These are phyloP conservation scores for Mustela lutreola DNA, from an alignment of 2,113 vertebrate genomes.

Conservation along the genomic window DNA sequence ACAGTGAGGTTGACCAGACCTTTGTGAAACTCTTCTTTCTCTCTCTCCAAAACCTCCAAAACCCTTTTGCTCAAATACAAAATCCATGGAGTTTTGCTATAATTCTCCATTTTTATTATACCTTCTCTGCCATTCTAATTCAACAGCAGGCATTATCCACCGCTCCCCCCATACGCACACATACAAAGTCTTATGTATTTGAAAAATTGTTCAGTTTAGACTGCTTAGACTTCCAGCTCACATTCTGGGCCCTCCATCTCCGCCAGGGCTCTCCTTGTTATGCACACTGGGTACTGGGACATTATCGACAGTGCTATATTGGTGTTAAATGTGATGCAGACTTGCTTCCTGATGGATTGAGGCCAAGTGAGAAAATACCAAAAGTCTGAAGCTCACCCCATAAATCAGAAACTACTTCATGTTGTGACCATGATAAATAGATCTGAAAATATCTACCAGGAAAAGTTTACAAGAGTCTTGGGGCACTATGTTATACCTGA, in stretches of 20 bases:
- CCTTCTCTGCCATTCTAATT: conserved; percentile 22
- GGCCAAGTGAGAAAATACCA: conserved; percentile 80
- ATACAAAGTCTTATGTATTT: not conserved
- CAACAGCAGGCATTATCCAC: not conserved
- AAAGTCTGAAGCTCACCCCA: conserved; percentile 79
- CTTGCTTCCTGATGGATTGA: conserved; percentile 78
- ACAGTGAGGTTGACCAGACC: not conserved
- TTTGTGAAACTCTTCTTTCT: not conserved
- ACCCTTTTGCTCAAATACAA: not conserved
- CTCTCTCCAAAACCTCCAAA: not conserved
- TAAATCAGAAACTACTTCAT: conserved; percentile 85
- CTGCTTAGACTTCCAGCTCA: conserved; percentile 42
- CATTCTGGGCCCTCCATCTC: not conserved
- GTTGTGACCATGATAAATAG: conserved; percentile 84
- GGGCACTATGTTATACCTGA: conserved; percentile 65
- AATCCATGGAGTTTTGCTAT: not conserved
- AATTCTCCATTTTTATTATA: not conserved
- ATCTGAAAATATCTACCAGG: conserved; percentile 79
- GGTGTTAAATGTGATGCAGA: conserved; percentile 65
- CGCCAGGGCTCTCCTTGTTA: conserved; percentile 14
- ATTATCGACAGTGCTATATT: conserved; percentile 65
- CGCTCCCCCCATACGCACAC: not conserved
- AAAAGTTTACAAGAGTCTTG: conserved; percentile 79
- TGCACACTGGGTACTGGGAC: not conserved
- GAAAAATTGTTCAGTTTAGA: not conserved